Evolutionary conservation across 64 coral and sea anemone species (phyloP).

Genomic region (Montipora foliosa): DNA sequence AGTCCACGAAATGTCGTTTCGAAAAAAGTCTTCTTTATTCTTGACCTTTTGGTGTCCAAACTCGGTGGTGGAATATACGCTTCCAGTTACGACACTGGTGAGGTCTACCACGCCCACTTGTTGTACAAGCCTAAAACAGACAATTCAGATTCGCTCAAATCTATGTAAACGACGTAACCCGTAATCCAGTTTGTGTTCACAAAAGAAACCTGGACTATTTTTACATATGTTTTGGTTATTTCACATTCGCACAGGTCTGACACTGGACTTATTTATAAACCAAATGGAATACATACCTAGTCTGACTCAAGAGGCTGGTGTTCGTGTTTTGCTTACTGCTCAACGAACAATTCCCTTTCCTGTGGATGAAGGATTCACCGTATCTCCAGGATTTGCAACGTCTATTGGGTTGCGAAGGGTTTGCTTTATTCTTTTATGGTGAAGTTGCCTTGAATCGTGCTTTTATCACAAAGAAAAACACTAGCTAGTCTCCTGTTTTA

Average conservation of each 20-base stretch:
- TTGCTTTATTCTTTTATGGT: not conserved
- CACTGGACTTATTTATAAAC: conserved; percentile 88
- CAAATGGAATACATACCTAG: conserved; percentile 78
- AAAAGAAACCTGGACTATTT: not conserved
- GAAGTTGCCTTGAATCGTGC: not conserved
- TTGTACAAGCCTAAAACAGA: too few species aligned
- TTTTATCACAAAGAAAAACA: too few species aligned
- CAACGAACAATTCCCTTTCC: conserved; percentile 86
- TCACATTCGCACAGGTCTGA: conserved; percentile 66
- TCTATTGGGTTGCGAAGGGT: conserved; percentile 85
- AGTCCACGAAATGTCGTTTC: too few species aligned
- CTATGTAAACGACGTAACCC: too few species aligned
- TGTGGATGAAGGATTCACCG: conserved; percentile 77
- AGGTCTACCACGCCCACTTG: too few species aligned
- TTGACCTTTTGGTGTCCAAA: too few species aligned
- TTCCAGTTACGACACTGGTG: too few species aligned
- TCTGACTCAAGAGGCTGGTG: conserved; percentile 88
- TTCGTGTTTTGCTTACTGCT: conserved; percentile 73
- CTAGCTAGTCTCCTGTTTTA: too few species aligned
- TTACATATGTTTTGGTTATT: not conserved
- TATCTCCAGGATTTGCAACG: conserved; percentile 79
- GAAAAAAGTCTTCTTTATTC: too few species aligned
- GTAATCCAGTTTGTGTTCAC: too few species aligned
- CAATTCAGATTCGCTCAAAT: too few species aligned
- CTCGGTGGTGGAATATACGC: too few species aligned